phyloP scores from a whole-genome alignment of 2,888 invertebrate species.

The Vesta saturnalis region DNA sequence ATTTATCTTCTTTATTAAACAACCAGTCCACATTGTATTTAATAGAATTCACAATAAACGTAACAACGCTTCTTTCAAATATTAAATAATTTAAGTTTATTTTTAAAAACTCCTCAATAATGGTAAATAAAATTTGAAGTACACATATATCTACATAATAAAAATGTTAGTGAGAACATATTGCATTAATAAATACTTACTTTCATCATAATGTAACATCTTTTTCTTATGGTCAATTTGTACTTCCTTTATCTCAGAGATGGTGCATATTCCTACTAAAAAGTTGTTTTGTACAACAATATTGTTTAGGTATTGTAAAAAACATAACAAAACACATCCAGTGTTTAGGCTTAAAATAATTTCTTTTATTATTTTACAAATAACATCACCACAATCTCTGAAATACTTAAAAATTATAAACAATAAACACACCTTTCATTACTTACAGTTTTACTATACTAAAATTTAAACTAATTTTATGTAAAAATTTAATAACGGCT shows the following conservation, averaged over 20 bases:
- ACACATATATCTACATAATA: conserved; percentile 51
- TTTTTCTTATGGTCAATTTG: conserved; percentile 39
- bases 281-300: conserved; percentile 42
- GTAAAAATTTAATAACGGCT: not conserved
- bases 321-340: conserved; percentile 25
- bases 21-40: conserved; percentile 44
- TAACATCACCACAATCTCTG: not conserved
- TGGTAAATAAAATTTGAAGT: conserved; percentile 48
- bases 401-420: not conserved
- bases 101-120: conserved; percentile 45
- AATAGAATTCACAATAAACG: conserved; percentile 49
- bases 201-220: conserved; percentile 48
- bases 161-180: not conserved
- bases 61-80: conserved; percentile 46
- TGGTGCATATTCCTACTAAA: conserved; percentile 46
- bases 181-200: conserved; percentile 37
- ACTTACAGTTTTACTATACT: not conserved
- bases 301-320: conserved; percentile 34
- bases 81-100: conserved; percentile 43
- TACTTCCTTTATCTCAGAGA: conserved; percentile 22
- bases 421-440: no score
- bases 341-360: conserved; percentile 35
- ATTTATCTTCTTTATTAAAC: conserved; percentile 39
- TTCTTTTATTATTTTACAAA: conserved; percentile 29
- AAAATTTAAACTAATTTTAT: not conserved